Evolutionary conservation across 2,888 invertebrate genomes (phyloP), one percentile per base, ranked within the genome.

Genomic region (Halictus quadricinctus): DNA sequence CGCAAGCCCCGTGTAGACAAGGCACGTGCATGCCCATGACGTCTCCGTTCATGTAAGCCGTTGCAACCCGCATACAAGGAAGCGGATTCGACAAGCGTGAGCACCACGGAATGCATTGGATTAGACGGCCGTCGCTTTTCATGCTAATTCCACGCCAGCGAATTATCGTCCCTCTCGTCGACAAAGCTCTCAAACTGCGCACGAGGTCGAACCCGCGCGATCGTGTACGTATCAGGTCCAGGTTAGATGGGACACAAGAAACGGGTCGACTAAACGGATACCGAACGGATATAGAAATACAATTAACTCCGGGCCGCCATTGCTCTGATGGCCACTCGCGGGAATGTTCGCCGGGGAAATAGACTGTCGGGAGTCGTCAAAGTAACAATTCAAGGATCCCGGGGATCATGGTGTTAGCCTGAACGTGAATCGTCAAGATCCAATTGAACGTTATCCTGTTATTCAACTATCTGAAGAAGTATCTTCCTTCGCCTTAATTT

Each of bases 31-130:
- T 54, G 64, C 73, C 46, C 46, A 54, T n/a, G 60, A 75, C 66
- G 75, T 84, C 74, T 78, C 29, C 43, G 50, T 21, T 25, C 77
- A 48, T 79, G 74, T 79, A 86, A 69, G 75, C 64, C 54, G 72
- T 41, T 80, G 84, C 75, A 81, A 76, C n/a, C 60, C 76, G 69
- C 66, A 75, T 75, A 54, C 72, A 79, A 43, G 43, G 82, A 43
- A 84, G 66, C 70, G 83, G 69, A 88, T 83, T 87, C 82, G 87
- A 85, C 82, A 86, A 79, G 82, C 77, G 81, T 70, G 74, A 81
- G 79, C 72, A 43, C 48, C 25, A 72, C 76, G 84, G 85, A 87
- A 87, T 80, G 81, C 80, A 77, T 88, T 85, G 85, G 80, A 85
- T 87, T 87, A 88, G 81, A 77, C 72, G 76, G 66, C 15, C 84